phyloP scores from a whole-genome alignment of 2,888 invertebrate genomes.

The Ptilodon capucinus region DNA sequence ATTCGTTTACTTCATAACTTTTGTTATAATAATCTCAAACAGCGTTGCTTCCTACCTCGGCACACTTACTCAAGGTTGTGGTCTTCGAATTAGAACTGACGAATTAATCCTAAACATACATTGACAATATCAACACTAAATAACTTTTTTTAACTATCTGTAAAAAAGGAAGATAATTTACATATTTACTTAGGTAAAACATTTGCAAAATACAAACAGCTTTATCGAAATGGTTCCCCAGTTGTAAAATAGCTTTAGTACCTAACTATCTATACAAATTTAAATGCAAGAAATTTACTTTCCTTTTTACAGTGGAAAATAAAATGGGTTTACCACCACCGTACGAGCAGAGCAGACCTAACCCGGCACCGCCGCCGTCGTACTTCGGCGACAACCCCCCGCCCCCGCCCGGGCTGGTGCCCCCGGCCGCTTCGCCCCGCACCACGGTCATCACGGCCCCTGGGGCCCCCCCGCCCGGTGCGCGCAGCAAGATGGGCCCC shows the following conservation, averaged over 20 bases:
- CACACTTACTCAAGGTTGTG: not conserved
- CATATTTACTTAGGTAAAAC: too few relatives aligned
- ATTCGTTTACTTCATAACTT: not conserved
- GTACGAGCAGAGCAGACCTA: slow-evolving; percentile 63
- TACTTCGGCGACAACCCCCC: slow-evolving; percentile 72
- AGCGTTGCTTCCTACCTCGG: not conserved
- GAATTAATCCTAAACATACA: not conserved
- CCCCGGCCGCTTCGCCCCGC: slow-evolving; percentile 49
- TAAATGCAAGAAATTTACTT: not conserved
- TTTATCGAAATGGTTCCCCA: too few relatives aligned
- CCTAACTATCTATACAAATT: too few relatives aligned
- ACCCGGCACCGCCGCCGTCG: slow-evolving; percentile 69
- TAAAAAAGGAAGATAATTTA: too few relatives aligned
- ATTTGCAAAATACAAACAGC: too few relatives aligned
- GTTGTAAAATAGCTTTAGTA: too few relatives aligned
- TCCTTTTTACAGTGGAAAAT: slow-evolving; percentile 70
- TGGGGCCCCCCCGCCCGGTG: slow-evolving; percentile 24
- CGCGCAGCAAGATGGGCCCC: slow-evolving; percentile 60
- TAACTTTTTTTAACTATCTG: too few relatives aligned
- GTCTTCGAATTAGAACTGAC: not conserved
- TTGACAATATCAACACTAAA: too few relatives aligned
- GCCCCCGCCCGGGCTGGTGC: slow-evolving; percentile 57
- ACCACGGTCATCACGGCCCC: slow-evolving; percentile 63
- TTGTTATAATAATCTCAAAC: not conserved
- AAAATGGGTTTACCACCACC: slow-evolving; percentile 77